These are phyloP conservation scores for Cryptoleucopteryx plumbea DNA, from an alignment of 2,113 vertebrate species.

Conservation along the genomic window DNA sequence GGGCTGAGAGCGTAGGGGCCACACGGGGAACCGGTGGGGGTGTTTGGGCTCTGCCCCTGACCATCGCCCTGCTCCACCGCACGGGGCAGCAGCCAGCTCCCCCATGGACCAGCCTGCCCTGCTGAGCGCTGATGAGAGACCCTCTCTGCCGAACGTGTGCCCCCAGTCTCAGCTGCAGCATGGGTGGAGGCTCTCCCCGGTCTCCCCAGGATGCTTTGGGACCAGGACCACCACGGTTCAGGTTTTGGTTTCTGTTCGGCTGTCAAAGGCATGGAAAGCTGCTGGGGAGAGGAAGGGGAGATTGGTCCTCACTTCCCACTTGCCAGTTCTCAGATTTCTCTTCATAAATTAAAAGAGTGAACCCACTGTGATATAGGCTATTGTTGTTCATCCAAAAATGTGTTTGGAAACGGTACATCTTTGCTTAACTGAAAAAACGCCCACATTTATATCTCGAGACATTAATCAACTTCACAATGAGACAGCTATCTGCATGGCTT, in stretches of 20 bases:
- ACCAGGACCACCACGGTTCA: background rate
- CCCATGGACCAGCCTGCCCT: background rate
- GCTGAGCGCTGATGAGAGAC: background rate
- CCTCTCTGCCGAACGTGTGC: fast-evolving
- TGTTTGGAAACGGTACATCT: background rate
- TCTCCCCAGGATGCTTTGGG: background rate
- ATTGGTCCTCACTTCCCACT: background rate
- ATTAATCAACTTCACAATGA: background rate
- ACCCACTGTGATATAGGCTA: background rate
- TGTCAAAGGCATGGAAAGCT: background rate
- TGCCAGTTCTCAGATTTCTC: background rate
- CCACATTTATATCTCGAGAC: background rate
- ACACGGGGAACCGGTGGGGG: fast-evolving
- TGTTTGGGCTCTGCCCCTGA: background rate
- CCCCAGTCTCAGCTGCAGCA: background rate
- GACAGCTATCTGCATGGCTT: background rate
- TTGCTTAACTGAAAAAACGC: background rate
- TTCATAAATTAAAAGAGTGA: background rate
- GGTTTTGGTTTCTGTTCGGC: background rate
- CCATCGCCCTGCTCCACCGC: fast-evolving
- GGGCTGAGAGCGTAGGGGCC: fast-evolving
- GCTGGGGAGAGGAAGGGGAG: background rate
- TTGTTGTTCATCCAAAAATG: background rate
- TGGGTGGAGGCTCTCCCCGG: fast-evolving
- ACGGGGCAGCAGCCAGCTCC: background rate